phyloP scores from a whole-genome alignment of 2,888 invertebrate genomes.

The Tillus elongatus region DNA sequence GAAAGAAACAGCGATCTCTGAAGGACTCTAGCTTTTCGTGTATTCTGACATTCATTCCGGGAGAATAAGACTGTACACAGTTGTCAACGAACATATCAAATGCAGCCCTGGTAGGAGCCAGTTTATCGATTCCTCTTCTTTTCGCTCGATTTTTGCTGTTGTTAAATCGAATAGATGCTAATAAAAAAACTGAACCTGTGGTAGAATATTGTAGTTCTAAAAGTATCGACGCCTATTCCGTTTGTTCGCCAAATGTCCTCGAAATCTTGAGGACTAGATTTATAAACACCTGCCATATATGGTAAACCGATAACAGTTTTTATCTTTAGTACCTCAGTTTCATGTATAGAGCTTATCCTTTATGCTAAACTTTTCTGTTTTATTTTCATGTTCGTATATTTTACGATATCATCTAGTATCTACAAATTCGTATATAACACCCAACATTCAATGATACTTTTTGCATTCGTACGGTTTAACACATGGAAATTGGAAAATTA shows the following conservation, averaged over 20 bases:
- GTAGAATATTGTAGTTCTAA: conserved; percentile 12
- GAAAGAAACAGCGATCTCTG: conserved; percentile 8
- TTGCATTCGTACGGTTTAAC: no score
- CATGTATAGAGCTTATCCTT: no score
- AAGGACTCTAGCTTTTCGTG: conserved; percentile 14
- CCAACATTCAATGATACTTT: no score
- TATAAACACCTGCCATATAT: no score
- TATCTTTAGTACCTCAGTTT: no score
- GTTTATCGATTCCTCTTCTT: conserved; percentile 10
- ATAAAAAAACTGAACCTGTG: conserved; percentile 12
- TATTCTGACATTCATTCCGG: conserved; percentile 13
- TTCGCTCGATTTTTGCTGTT: conserved; percentile 4
- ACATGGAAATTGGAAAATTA: no score
- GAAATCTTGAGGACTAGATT: conserved; percentile 16
- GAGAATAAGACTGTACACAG: conserved; percentile 10
- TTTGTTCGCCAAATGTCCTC: conserved; percentile 13
- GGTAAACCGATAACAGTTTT: no score
- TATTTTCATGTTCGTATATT: no score
- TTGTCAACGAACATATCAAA: conserved; percentile 16
- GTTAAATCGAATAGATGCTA: no score
- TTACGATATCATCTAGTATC: no score
- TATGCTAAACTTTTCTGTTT: no score
- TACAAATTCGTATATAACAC: no score
- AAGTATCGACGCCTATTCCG: conserved; percentile 13
- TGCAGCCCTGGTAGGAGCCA: conserved; percentile 12